Conservation (phyloP, 2,888 invertebrate species). For the Torymus tubicola region DNA sequence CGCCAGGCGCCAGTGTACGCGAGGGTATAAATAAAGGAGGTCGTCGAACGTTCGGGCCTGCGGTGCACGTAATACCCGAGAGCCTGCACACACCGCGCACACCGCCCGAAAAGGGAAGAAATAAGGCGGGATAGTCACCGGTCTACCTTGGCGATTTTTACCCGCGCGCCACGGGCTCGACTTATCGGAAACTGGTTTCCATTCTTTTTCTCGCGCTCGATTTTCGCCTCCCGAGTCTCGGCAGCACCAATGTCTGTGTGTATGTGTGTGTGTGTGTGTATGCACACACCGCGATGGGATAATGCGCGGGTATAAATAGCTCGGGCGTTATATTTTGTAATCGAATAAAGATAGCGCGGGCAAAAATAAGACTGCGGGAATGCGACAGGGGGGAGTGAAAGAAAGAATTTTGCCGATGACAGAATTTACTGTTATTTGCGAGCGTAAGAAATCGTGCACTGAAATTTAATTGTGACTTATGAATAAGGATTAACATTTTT, state of each 20-base stretch:
- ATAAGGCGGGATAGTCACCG: conserved; percentile 57
- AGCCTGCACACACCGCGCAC: conserved; percentile 4
- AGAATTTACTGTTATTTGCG: no score
- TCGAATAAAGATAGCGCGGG: conserved; percentile 43
- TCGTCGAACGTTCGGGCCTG: conserved; percentile 35
- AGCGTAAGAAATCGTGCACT: no score
- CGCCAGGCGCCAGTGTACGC: conserved; percentile 58
- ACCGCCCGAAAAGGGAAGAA: conserved; percentile 58
- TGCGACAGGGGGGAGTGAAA: not conserved
- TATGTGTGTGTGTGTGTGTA: no score
- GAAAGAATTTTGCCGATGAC: not conserved
- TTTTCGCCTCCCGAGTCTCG: conserved; percentile 18
- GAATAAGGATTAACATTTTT: no score
- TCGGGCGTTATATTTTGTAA: conserved; percentile 44
- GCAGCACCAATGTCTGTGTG: no score
- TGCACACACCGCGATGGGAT: not conserved
- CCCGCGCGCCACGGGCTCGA: conserved; percentile 41
- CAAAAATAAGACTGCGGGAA: conserved; percentile 5
- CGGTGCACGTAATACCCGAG: conserved; percentile 44
- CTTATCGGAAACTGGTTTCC: conserved; percentile 70
- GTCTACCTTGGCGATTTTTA: conserved; percentile 68
- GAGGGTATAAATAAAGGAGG: conserved; percentile 32
- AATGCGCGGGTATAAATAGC: conserved; percentile 24
- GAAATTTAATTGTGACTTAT: no score
- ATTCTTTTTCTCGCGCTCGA: conserved; percentile 4